Evolutionary conservation across 1,140 invertebrate genomes (phyloP).

Genomic region (Drosophila rufa): DNA sequence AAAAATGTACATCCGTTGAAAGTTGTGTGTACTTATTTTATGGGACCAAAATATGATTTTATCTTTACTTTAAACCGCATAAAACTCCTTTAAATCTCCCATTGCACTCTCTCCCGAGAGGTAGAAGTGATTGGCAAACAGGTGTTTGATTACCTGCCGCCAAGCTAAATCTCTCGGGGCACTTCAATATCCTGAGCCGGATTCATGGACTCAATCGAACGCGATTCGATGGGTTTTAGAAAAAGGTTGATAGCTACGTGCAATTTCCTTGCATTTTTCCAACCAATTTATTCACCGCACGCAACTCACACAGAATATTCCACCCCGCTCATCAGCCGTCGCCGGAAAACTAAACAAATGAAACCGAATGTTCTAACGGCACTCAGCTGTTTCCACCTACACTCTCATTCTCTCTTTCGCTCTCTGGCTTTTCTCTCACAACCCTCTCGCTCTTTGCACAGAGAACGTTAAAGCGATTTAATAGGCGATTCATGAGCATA

Average conservation of each 20-base stretch:
- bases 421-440: slow-evolving; percentile 5
- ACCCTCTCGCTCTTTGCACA: slow-evolving; percentile 7
- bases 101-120: neutral
- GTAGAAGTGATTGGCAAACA: slow-evolving; percentile 32
- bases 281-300: slow-evolving; percentile 19
- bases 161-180: slow-evolving; percentile 1
- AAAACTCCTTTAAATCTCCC: neutral
- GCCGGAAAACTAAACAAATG: slow-evolving; percentile 41
- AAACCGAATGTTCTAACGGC: slow-evolving; percentile 22
- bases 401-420: slow-evolving; percentile 1
- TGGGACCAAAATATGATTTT: neutral
- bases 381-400: slow-evolving; percentile 57
- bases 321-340: slow-evolving; percentile 32
- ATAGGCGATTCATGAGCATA: slow-evolving; percentile 25
- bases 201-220: slow-evolving; percentile 16
- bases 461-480: slow-evolving; percentile 9
- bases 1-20: neutral
- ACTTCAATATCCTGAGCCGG: slow-evolving; percentile 16
- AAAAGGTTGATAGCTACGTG: neutral
- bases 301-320: slow-evolving; percentile 30
- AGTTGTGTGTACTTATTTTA: neutral
- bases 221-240: neutral
- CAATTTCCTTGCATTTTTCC: slow-evolving; percentile 13
- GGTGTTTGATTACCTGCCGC: slow-evolving; percentile 41
- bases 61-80: neutral